Evolutionary conservation across 2,888 invertebrate species (phyloP), one percentile per base, ranked within the genome.

Genomic region (Alloplasta piceator): DNA sequence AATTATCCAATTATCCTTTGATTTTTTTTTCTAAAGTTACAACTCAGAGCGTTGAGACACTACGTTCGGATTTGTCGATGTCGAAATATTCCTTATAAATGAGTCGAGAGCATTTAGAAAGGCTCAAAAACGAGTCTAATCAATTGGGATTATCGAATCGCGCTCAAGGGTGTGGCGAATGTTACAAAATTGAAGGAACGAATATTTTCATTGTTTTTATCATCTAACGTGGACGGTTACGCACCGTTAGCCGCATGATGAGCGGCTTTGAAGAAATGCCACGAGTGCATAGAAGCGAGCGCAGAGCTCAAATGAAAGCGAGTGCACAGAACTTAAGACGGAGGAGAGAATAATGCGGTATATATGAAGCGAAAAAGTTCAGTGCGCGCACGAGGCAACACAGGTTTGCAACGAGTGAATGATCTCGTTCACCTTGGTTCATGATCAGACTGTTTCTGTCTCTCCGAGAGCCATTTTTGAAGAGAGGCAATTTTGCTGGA

Each of bases 341-440:
- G 38, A 10, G 12, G 48, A 14, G 55, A 58, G 46, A 48, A 64
- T 67, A 4, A 67, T 50, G 50, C 39, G 14, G 38, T 12, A n/a
- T 26, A 26, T 26, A 26, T 26, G 26, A 26, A 26, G 26, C 26
- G 26, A 26, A 26, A 26, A 26, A 26, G 26, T 26, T 1, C 26
- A 26, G 26, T 26, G 26, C 26, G 26, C 3, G 3, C 3, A 26
- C 26, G 26, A 26, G 26, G 26, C 26, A 26, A 26, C 3, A 3
- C 26, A 26, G 26, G 26, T 3, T 26, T 26, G 26, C 1, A 58
- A 36, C 38, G 50, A 66, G 16, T 55, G 68, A 83, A 87, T 82
- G 67, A 84, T 75, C 86, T 70, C 43, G 87, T 85, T 88, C 71
- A 85, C 86, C 87, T 88, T 88, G 86, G 74, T 78, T 36, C 43